phyloP scores from a whole-genome alignment of 2,888 invertebrate genomes.

The Sarcophaga caerulescens region DNA sequence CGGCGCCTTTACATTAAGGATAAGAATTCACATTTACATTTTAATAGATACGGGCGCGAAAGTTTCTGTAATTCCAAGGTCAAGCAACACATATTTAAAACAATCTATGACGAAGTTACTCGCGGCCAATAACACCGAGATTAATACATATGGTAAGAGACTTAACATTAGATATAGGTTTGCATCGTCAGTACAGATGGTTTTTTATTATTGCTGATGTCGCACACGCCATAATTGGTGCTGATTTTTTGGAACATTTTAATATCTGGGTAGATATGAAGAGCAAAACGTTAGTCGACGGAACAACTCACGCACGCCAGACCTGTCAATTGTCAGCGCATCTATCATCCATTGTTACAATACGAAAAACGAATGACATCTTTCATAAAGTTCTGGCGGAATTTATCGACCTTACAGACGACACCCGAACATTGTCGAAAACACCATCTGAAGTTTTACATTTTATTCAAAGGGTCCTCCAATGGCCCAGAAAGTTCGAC shows the following conservation, averaged over 20 bases:
- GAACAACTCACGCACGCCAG: not conserved
- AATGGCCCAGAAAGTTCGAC: slow-evolving; percentile 42
- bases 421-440: not conserved
- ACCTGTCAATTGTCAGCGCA: not conserved
- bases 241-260: not conserved
- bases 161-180: slow-evolving; percentile 13
- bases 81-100: too few species aligned
- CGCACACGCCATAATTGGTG: slow-evolving; percentile 21
- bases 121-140: not conserved
- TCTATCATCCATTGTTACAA: not conserved
- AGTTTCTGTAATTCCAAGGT: too few species aligned
- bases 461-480: slow-evolving; percentile 48
- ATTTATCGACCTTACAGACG: not conserved
- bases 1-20: not conserved
- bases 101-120: too few species aligned
- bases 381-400: not conserved
- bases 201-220: slow-evolving; percentile 20
- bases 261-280: slow-evolving; percentile 16
- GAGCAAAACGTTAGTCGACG: not conserved
- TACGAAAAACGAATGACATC: not conserved
- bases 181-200: not conserved
- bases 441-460: slow-evolving; percentile 13
- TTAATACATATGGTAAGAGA: slow-evolving; percentile 33
- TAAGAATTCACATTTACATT: too few species aligned
- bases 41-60: too few species aligned